Evolutionary conservation across 2,888 invertebrate genomes (phyloP), one percentile per base, ranked within the genome.

Genomic region (Nineta flava): DNA sequence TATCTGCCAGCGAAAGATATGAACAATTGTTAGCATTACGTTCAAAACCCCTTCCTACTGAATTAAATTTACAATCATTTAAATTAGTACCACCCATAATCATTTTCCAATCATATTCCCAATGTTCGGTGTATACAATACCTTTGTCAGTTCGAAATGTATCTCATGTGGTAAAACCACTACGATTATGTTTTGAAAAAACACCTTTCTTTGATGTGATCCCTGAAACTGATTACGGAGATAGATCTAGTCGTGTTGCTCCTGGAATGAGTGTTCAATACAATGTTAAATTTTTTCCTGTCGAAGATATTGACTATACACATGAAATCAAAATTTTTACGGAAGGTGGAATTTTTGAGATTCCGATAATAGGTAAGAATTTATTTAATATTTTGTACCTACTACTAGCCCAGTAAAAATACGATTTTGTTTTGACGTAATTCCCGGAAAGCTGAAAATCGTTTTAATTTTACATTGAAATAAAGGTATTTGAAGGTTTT

Each of bases 191-290:
- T 13, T 26, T 9, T 44, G 26, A 26, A 9, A 44, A 44, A 44
- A 17, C 44, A 7, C 19, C 44, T n/a, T 13, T 21, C 4, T 44
- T 44, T 12, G 44, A 44, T 10, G 26, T 44, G 13, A 9, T 26
- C 5, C 19, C 12, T 13, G 12, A 16, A 21, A 44, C 13, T 21
- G 44, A 12, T n/a, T n/a, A 7, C 7, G 6, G 7, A 26, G 13
- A 21, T 44, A 38, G 7, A 38, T 26, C 44, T 12, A 44, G 21
- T 21, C 44, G 44, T 44, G 63, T 85, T 17, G 83, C 83, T 5
- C 81, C 85, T 13, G 85, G 86, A 41, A 77, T 85, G 56, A 72
- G 76, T 16, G 70, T 76, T 34, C 65, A 70, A 2, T 77, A 81
- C 56, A 70, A 69, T 7, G 63, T 85, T 6, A 75, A 74, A 44